phyloP scores from a whole-genome alignment of 2,113 vertebrate species.

The Percopsis transmontana region DNA sequence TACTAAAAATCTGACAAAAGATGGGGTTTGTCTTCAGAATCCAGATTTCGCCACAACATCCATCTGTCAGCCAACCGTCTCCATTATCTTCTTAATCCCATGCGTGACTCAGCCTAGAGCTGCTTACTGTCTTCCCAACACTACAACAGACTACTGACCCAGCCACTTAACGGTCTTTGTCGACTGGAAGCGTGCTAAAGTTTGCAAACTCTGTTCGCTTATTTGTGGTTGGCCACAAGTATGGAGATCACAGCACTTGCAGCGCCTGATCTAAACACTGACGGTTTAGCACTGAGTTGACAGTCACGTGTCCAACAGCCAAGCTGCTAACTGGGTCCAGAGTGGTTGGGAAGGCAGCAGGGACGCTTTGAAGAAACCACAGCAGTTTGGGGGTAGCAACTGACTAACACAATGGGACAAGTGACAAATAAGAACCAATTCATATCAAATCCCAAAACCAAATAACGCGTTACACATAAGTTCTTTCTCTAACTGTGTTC shows the following conservation, averaged over 20 bases:
- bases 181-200: slow-evolving; percentile 60
- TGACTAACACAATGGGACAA: neutral
- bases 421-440: neutral
- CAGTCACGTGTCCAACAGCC: slow-evolving; percentile 49
- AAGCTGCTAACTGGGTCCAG: slow-evolving; percentile 17
- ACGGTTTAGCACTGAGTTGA: slow-evolving; percentile 39
- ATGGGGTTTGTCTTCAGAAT: slow-evolving; percentile 57
- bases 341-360: slow-evolving; percentile 4
- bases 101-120: slow-evolving; percentile 59
- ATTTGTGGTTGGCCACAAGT: slow-evolving; percentile 71
- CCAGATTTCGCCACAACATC: slow-evolving; percentile 69
- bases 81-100: slow-evolving; percentile 59
- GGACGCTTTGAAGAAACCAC: neutral
- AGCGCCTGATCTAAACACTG: slow-evolving; percentile 36
- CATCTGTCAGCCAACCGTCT: slow-evolving; percentile 70
- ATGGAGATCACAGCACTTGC: slow-evolving; percentile 60
- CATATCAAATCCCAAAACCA: neutral
- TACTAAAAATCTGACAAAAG: slow-evolving; percentile 65
- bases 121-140: slow-evolving; percentile 80
- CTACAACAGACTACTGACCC: slow-evolving; percentile 54
- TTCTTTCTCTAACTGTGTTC: neutral
- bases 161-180: slow-evolving; percentile 57
- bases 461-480: neutral
- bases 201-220: slow-evolving; percentile 67
- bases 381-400: neutral